Evolutionary conservation across 2,113 vertebrate species (phyloP), one percentile per base, ranked within the genome.

Genomic region (Hymenochirus boettgeri): DNA sequence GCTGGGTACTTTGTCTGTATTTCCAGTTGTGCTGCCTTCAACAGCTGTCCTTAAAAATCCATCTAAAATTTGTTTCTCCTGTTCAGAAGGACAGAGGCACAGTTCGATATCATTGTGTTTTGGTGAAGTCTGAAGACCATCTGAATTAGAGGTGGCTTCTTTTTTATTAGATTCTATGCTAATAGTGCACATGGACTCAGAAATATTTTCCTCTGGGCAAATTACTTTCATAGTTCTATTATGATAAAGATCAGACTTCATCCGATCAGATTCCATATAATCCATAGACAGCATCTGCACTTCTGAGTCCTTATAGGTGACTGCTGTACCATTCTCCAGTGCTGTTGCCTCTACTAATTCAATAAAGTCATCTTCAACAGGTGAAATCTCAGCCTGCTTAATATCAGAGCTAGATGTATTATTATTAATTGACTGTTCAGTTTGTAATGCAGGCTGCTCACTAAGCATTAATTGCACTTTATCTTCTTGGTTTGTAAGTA

Each of bases 71-170:
- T 59, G 75, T 15, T 5, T 62, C 73, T 72, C 54, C 72, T 77
- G 79, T 71, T 76, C 76, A 71, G 73, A 80, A 65, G 83, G 81
- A 80, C 18, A 80, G 61, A 87, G 81, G 78, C 86, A 87, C 80
- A 87, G 86, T 73, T 90, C 85, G 67, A 90, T 86, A 70, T 87
- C 84, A 74, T 85, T 88, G 59, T 85, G 79, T 83, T 88, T 87
- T 77, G 85, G 80, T 46, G 86, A 59, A 22, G 82, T 83, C 71
- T 84, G 77, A 22, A 83, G 79, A 55, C 81, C 73, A 70, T 76
- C 81, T 76, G 80, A n/a, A 23, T 15, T 33, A 21, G 61, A n/a
- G n/a, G 4, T 12, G 26, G 24, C 19, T 21, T 59, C 64, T 27
- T 21, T 22, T 8, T 9, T n/a, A 2, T 31, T 7, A 57, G 15